phyloP scores from a whole-genome alignment of 2,797 vertebrate species.

The Enteromius unitaeniatus region DNA sequence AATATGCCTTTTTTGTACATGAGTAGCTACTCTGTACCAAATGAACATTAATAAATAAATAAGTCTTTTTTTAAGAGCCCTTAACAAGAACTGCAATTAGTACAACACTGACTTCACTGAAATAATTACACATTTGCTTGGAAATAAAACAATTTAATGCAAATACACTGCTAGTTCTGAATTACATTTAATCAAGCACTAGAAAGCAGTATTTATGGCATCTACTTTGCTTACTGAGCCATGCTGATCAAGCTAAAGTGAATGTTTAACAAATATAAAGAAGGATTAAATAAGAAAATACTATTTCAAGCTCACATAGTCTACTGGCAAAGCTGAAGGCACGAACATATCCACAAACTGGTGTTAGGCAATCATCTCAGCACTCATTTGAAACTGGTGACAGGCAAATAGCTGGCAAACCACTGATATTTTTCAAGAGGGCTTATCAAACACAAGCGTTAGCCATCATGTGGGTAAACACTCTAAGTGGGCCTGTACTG shows the following conservation, averaged over 20 bases:
- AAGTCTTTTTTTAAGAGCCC: background rate
- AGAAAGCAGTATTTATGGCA: background rate
- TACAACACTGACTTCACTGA: background rate
- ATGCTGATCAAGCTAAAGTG: background rate
- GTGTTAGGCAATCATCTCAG: conserved; percentile 47
- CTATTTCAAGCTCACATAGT: conserved; percentile 2
- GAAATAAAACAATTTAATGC: background rate
- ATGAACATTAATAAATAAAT: background rate
- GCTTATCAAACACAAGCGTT: conserved; percentile 60
- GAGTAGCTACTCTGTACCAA: background rate
- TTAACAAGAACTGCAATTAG: background rate
- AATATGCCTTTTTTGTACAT: background rate
- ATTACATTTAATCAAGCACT: background rate
- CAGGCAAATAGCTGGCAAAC: conserved; percentile 60
- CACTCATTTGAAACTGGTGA: conserved; percentile 57
- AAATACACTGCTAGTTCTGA: background rate
- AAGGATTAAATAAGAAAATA: conserved; percentile 16
- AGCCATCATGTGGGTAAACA: conserved; percentile 48
- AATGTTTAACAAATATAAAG: conserved; percentile 4
- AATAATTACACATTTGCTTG: background rate
- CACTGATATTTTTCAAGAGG: conserved; percentile 61
- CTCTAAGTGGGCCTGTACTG: conserved; percentile 18
- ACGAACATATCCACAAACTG: conserved; percentile 46
- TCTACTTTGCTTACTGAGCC: background rate
- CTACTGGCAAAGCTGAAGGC: conserved; percentile 10